These are phyloP conservation scores for Rhagonycha fulva DNA, from an alignment of 2,888 invertebrate genomes.

Conservation along the genomic window DNA sequence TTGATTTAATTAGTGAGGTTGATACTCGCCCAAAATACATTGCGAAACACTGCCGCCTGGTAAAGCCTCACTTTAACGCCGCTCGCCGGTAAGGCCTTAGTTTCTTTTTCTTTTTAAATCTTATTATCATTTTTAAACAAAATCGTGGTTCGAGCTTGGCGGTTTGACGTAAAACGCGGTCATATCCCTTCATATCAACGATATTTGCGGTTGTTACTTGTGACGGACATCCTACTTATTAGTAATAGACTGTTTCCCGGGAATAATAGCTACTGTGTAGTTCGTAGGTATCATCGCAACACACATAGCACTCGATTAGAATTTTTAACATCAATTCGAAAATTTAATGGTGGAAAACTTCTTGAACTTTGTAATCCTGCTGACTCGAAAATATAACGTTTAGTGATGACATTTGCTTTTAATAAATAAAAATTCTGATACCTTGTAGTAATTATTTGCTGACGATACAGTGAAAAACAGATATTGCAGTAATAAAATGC, in stretches of 20 bases:
- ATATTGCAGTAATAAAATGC: neutral
- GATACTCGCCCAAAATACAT: neutral
- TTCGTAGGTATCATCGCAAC: slow-evolving; percentile 34
- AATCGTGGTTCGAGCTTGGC: slow-evolving; percentile 26
- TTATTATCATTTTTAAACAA: slow-evolving; percentile 24
- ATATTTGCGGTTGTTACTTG: slow-evolving; percentile 35
- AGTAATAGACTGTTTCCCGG: slow-evolving; percentile 43
- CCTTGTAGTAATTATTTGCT: neutral
- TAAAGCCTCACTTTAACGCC: no score
- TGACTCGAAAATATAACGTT: neutral
- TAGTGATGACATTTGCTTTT: neutral
- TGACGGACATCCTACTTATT: slow-evolving; percentile 43
- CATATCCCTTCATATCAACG: slow-evolving; percentile 36
- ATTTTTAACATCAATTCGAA: neutral
- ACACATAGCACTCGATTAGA: neutral
- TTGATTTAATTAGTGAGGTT: neutral
- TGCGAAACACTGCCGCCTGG: neutral
- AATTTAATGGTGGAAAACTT: neutral
- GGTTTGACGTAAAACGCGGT: slow-evolving; percentile 31
- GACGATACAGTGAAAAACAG: neutral
- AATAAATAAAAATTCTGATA: neutral
- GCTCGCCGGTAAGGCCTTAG: neutral
- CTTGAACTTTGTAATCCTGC: neutral
- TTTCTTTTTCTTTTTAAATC: slow-evolving; percentile 8
- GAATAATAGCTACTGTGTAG: slow-evolving; percentile 36